phyloP scores from a whole-genome alignment of 2,888 invertebrate species.

The Trachelus stipa region DNA sequence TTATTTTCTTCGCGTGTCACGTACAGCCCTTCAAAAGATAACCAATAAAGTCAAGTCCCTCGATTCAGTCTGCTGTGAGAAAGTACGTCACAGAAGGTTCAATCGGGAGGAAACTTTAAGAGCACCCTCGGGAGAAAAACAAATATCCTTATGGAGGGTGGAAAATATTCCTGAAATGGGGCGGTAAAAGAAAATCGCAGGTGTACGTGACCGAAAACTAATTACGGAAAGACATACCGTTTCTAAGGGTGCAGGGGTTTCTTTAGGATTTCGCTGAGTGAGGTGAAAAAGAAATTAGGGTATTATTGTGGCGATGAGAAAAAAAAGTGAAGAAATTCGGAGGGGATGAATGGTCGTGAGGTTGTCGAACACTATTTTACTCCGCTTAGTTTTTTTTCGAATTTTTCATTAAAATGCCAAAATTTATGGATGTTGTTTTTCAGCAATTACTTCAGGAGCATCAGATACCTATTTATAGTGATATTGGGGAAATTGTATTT shows the following conservation, averaged over 20 bases:
- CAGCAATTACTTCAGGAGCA: too few species aligned
- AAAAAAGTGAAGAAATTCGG: background rate
- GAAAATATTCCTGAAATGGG: background rate
- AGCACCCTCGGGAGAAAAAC: background rate
- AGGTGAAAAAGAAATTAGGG: background rate
- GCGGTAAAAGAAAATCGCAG: background rate
- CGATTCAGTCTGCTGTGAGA: background rate
- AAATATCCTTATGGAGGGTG: background rate
- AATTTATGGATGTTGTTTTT: too few species aligned
- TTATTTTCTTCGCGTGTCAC: background rate
- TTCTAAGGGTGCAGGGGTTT: background rate
- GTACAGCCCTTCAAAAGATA: background rate
- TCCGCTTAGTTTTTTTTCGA: background rate
- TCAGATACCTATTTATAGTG: too few species aligned
- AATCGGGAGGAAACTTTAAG: background rate
- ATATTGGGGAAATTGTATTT: too few species aligned
- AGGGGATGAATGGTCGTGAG: background rate
- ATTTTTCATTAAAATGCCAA: too few species aligned
- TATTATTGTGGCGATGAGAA: background rate
- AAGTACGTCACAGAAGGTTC: background rate
- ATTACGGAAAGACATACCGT: background rate
- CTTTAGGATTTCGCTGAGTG: background rate
- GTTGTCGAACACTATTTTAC: background rate
- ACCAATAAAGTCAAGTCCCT: background rate
- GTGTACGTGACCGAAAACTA: background rate